Evolutionary conservation across 2,797 vertebrate species (phyloP), one percentile per base, ranked within the genome.

Genomic region (Smutsia gigantea): DNA sequence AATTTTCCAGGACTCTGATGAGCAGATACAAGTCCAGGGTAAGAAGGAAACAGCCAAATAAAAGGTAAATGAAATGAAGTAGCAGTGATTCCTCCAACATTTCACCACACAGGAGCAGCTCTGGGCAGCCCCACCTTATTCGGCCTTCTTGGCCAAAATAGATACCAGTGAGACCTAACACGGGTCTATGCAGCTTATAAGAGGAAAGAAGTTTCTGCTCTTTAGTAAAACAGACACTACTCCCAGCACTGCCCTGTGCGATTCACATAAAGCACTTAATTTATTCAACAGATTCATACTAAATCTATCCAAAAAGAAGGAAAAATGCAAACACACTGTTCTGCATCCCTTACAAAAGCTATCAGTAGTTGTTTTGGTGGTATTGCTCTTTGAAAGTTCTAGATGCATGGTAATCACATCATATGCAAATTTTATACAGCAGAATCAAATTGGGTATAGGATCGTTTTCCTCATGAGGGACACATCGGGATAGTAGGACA

Each of bases 41-140:
- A 85, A 91, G n/a, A 93, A 77, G 63, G 37, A 96, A 96, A 39
- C 3, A 17, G 72, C 23, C 61, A 84, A 92, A 87, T 61, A 88
- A 90, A 93, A 93, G 31, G 31, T 21, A 74, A 96, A 68, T 83
- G 12, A 63, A 85, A 27, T 59, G 68, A 90, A 92, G 29, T 53
- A 12, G 15, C 64, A 90, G 25, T n/a, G 53, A 68, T 51, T 92
- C 25, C 91, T 94, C 39, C 23, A 84, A 57, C 21, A 8, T 94
- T 78, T 82, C 13, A 71, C 29, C 59, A 66, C 1, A 15, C 29
- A 69, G n/a, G 31, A 87, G 13, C 64, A 59, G 31, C 15, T 93
- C 64, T 81, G 46, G 29, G 42, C 25, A 90, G 64, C 49, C 37
- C 29, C 49, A 87, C 31, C 19, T 81, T 37, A 53, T 84, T 69